These are phyloP conservation scores for Amphilophus citrinellus DNA, from an alignment of 2,113 vertebrate species.

Conservation along the genomic window DNA sequence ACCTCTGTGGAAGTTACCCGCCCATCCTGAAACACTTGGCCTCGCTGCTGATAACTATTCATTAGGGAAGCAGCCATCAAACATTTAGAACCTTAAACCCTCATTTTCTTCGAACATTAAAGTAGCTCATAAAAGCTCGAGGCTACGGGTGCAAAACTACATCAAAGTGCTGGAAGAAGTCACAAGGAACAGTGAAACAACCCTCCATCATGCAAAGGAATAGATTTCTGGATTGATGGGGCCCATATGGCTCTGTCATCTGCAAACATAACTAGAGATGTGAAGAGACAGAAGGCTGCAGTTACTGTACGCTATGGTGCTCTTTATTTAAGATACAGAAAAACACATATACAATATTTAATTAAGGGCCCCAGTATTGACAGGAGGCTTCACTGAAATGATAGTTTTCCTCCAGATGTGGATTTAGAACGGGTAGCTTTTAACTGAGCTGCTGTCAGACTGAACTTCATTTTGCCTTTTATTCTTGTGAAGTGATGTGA, in stretches of 20 bases:
- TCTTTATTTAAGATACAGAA: constrained; percentile 17
- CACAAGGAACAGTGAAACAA: neutral
- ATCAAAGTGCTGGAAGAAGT: constrained; percentile 7
- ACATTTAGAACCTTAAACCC: constrained; percentile 35
- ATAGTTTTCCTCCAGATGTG: constrained; percentile 38
- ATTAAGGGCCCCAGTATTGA: constrained; percentile 14
- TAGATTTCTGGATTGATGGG: constrained; percentile 31
- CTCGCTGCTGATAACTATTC: constrained; percentile 8
- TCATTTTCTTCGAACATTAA: constrained; percentile 29
- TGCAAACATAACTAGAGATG: constrained; percentile 33
- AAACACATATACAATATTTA: neutral
- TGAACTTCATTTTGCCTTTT: constrained; percentile 3
- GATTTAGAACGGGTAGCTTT: neutral
- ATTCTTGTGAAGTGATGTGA: neutral
- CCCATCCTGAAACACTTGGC: neutral
- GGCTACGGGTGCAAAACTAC: neutral
- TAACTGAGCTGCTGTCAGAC: constrained; percentile 13
- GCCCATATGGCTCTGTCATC: constrained; percentile 68
- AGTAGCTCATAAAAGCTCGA: neutral
- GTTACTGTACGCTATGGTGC: constrained; percentile 5
- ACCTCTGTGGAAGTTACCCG: neutral
- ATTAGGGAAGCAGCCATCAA: constrained; percentile 17
- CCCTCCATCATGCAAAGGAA: neutral
- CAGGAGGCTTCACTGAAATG: neutral
- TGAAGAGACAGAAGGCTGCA: constrained; percentile 10